These are phyloP conservation scores for Nipponia nippon DNA, from an alignment of 2,113 vertebrate genomes.

Conservation along the genomic window DNA sequence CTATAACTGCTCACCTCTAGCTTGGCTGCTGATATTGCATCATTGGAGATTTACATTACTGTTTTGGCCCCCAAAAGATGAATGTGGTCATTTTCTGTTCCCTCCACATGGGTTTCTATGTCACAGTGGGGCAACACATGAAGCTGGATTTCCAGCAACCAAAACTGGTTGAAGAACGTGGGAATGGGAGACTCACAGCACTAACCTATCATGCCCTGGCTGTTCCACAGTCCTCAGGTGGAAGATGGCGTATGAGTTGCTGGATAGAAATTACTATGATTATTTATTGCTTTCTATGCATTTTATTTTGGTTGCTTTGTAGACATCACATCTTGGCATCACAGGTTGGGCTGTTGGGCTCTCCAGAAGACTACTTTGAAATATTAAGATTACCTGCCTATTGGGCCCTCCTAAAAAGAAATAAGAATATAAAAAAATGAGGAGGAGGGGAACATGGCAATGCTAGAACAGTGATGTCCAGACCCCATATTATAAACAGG, in stretches of 20 bases:
- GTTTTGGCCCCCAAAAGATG: neutral
- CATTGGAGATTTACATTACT: neutral
- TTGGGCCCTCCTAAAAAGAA: neutral
- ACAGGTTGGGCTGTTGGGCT: neutral
- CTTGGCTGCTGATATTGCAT: neutral
- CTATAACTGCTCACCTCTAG: neutral
- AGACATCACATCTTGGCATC: neutral
- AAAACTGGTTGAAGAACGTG: fast-evolving
- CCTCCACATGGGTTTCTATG: neutral
- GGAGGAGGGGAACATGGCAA: neutral
- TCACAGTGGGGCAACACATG: neutral
- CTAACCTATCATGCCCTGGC: neutral
- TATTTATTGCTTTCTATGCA: neutral
- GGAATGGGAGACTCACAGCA: neutral
- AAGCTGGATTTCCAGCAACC: neutral
- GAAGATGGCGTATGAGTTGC: neutral
- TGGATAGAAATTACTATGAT: neutral
- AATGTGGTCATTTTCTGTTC: neutral
- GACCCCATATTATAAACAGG: neutral
- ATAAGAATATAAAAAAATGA: neutral
- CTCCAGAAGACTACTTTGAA: neutral
- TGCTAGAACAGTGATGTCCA: neutral
- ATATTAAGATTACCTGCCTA: neutral
- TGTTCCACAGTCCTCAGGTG: neutral
- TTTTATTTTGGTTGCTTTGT: neutral